Base-by-base conservation (phyloP, 2,113 vertebrate genomes). In the Ibidorhyncha struthersii region DNA sequence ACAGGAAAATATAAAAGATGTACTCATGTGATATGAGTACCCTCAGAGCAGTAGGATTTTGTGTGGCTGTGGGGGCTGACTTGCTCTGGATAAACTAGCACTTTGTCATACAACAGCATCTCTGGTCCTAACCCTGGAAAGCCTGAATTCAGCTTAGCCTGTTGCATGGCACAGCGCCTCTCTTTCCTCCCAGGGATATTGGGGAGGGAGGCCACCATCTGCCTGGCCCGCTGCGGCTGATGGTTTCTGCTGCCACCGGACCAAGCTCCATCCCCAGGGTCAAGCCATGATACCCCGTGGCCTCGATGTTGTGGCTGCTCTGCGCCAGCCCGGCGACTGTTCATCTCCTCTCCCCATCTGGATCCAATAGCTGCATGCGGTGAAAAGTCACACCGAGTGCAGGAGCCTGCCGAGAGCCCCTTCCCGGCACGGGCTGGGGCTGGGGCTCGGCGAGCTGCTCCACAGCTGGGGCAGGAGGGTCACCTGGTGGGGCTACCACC, bases 291-390 rank as follows among this genome's bases (percentile, higher is more conserved):
- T 13, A 43, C 6, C 12, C 25, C 0, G 3, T 22, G 58, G 45
- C 21, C 34, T 72, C 2, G 1, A 47, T 61, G 17, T 67, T 82
- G 40, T 1, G 2, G 26, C 43, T 70, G 27, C 45, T 88, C 45
- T 4, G 1, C 1, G 8, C 9, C 5, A 6, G 29, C 22, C 69
- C 6, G 0, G 15, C 6, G 1, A 15, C 18, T 86, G 71, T 82
- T 79, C 22, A 26, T 52, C 66, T 76, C 36, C 43, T 90, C 30
- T 82, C 15, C 10, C 53, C 41, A 66, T 47, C 25, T 83, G 82
- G 74, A 92, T 93, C 76, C 45, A 83, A 43, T 10, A 80, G 62
- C 43, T 82, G 21, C 4, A 3, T 11, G 19, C 1, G 0, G 9
- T 76, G 61, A 86, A 41, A 63, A 93, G 61, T 43, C 41, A 38